These are phyloP conservation scores for Odontomachus brunneus DNA, from an alignment of 1,140 invertebrate genomes.

Conservation along the genomic window DNA sequence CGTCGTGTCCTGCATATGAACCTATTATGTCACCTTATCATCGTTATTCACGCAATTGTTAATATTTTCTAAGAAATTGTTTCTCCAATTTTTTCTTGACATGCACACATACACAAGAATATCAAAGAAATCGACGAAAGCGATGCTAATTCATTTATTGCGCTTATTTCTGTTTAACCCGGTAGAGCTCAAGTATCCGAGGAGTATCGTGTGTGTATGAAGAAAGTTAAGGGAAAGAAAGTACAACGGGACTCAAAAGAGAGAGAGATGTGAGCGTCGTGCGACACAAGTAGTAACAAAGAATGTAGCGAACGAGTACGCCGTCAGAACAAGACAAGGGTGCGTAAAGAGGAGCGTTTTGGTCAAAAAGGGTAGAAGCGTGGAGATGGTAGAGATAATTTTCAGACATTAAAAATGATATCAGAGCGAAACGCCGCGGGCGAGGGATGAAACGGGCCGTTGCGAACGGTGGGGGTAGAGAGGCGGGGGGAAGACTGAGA, in stretches of 20 bases:
- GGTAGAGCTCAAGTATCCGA: background rate
- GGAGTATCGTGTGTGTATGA: background rate
- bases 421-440: slow-evolving; percentile 80
- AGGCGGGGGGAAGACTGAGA: slow-evolving; percentile 19
- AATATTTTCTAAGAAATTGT: background rate
- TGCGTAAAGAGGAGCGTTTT: slow-evolving; percentile 35
- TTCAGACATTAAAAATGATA: slow-evolving; percentile 84
- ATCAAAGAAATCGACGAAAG: too few species aligned
- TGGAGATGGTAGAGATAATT: slow-evolving; percentile 81
- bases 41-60: background rate
- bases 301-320: slow-evolving; percentile 9
- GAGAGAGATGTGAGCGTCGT: background rate
- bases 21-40: too few species aligned
- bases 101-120: too few species aligned
- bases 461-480: background rate
- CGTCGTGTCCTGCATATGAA: background rate
- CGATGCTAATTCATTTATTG: too few species aligned
- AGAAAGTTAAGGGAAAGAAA: background rate
- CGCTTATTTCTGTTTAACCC: background rate
- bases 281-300: slow-evolving; percentile 16
- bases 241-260: background rate
- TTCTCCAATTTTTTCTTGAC: background rate
- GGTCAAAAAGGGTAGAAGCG: slow-evolving; percentile 18
- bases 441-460: slow-evolving; percentile 78
- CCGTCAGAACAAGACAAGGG: background rate